Base-by-base conservation (phyloP, 2,797 vertebrate genomes). In the Hoplostethus mediterraneus region DNA sequence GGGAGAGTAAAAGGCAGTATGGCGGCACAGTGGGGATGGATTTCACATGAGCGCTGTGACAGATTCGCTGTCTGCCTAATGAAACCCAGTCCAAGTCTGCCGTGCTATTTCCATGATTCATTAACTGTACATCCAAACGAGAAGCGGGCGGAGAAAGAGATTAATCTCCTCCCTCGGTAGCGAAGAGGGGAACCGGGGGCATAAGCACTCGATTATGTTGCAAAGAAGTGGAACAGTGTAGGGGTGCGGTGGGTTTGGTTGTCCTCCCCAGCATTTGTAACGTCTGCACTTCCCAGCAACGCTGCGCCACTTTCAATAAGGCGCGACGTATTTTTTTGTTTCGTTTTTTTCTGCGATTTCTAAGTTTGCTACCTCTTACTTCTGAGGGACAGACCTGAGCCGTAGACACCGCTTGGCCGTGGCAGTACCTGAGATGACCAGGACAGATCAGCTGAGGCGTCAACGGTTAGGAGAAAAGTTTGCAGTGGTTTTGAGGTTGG, bases 31-130 rank as follows among this genome's bases (percentile, higher is more conserved):
- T 74, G 53, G 48, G 48, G 84, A 77, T 80, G 59, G 80, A 71
- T 89, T 89, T 92, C 63, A 64, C 82, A 81, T 56, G 73, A 79
- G 72, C 56, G 64, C 81, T 81, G 63, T 83, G 83, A 90, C 80
- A 65, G 75, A 81, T 83, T 74, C 12, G 25, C 65, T 80, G 83
- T 71, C 48, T 45, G 53, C 63, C 63, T 87, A 87, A 89, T 91
- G 75, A 92, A 87, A 80, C 71, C 75, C 63, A 53, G 71, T 71
- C 56, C 64, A 10, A 40, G 63, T 49, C 65, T 71, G 73, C 63
- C 66, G 75, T 79, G 82, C 81, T 69, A 89, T 82, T 79, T 79
- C 67, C 55, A 71, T 77, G 81, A 88, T 87, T 84, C 74, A 88
- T 89, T 86, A 86, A 80, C 47, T 73, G 40, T 74, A 68, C 55